Evolutionary conservation across 2,113 vertebrate species (phyloP), one percentile per base, ranked within the genome.

Genomic region (Epinephelus cyanopodus): DNA sequence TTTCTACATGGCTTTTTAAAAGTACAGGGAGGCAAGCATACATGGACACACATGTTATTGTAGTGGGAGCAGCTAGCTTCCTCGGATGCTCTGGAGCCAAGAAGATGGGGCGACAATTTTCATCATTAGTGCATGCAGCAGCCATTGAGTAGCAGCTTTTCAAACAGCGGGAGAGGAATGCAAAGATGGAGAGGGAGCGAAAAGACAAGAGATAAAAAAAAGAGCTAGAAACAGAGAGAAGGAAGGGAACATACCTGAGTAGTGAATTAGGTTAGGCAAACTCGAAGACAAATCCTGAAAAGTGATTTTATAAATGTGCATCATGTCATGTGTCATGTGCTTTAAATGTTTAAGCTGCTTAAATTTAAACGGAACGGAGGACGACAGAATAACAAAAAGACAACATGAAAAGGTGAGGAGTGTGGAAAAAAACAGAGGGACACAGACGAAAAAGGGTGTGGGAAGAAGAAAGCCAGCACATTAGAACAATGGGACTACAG

Each of bases 121-220:
- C 79, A 88, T 90, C 89, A 85, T 91, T 89, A 89, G 82, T 57
- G 79, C 72, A 87, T 79, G 67, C 74, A 91, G 75, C 79, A 69
- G 77, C 57, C 53, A 75, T 65, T 37, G 54, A 81, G 72, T 57
- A 74, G 48, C 62, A 54, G 77, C 69, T 19, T 81, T 60, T 88
- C 65, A 37, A 80, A 39, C 85, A 89, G 71, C 21, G 27, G 77
- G 74, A 86, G 74, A 74, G 74, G 39, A 72, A 81, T 15, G 50
- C 42, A 77, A 67, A 53, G 47, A 75, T 1, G 48, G 74, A 14
- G 39, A 80, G 45, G 33, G 39, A 75, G n/a, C 42, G 13, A 73
- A 68, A 53, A 64, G 8, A 25, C 53, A 37, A 68, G 1, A 37
- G 6, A 47, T 18, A 63, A 53, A 29, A 75, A 64, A 54, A 6